Evolutionary conservation across 1,140 invertebrate species (phyloP).

Genomic region (Agrilus planipennis): DNA sequence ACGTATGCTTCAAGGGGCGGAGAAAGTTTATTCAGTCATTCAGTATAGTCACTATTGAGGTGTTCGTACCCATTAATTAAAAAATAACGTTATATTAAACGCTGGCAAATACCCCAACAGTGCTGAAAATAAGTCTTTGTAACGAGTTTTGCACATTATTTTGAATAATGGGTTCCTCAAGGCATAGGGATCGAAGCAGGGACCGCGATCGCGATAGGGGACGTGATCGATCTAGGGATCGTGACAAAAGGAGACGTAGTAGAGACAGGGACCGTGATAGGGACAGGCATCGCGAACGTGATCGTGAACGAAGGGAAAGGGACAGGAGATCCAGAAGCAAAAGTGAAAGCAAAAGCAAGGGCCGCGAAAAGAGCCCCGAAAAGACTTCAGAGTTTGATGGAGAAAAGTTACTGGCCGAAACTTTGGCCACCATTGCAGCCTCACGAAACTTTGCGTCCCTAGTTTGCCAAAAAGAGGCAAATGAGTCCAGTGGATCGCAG

Average conservation of each 20-base stretch:
- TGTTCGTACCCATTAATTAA: too few relatives aligned
- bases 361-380: slow-evolving; percentile 37
- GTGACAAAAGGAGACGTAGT: slow-evolving; percentile 37
- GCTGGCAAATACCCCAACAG: too few relatives aligned
- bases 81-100: too few relatives aligned
- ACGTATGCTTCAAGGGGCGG: too few relatives aligned
- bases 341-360: slow-evolving; percentile 38
- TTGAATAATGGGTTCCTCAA: slow-evolving; percentile 31
- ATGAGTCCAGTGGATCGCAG: slow-evolving; percentile 27
- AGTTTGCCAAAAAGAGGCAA: slow-evolving; percentile 27
- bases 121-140: too few relatives aligned
- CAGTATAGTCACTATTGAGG: too few relatives aligned
- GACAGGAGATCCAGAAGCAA: slow-evolving; percentile 33
- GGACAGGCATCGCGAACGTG: slow-evolving; percentile 36
- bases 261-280: slow-evolving; percentile 39
- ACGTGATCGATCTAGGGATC: slow-evolving; percentile 33
- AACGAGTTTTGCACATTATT: too few relatives aligned
- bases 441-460: slow-evolving; percentile 38
- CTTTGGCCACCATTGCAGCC: slow-evolving; percentile 34
- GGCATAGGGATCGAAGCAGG: slow-evolving; percentile 34
- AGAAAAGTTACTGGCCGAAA: slow-evolving; percentile 31
- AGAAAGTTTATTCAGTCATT: too few relatives aligned
- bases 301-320: slow-evolving; percentile 31
- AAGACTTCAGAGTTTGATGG: slow-evolving; percentile 26
- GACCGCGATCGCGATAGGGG: slow-evolving; percentile 34